Evolutionary conservation across 2,888 invertebrate genomes (phyloP).

Genomic region (Microplitis deprimator): DNA sequence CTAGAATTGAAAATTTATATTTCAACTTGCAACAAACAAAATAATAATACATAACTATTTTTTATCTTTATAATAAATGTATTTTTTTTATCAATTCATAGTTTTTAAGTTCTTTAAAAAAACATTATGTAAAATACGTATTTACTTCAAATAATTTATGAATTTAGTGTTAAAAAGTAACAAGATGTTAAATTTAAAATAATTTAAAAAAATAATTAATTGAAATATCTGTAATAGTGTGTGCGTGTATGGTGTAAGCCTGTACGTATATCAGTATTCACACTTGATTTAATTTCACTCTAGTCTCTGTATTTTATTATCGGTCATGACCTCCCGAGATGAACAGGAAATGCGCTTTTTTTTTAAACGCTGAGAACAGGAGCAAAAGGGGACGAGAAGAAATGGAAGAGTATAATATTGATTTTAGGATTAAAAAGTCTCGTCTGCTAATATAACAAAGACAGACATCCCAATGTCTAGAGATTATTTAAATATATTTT

Average conservation of each 20-base stretch:
- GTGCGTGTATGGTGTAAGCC: background rate
- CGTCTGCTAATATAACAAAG: background rate
- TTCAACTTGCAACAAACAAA: background rate
- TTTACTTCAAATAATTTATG: background rate
- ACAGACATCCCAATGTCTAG: conserved; percentile 7
- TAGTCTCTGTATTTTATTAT: conserved; percentile 40
- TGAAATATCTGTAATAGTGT: background rate
- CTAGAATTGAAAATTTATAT: background rate
- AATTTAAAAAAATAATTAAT: background rate
- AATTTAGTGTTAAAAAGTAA: no score
- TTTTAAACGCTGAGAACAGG: background rate
- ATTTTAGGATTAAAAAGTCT: conserved; percentile 24
- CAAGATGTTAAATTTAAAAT: no score
- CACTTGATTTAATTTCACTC: conserved; percentile 15
- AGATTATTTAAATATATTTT: conserved; percentile 10
- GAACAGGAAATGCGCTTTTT: conserved; percentile 23
- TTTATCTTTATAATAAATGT: background rate
- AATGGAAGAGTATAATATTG: conserved; percentile 7
- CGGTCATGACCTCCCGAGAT: conserved; percentile 42
- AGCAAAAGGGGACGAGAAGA: background rate
- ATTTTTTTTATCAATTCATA: no score
- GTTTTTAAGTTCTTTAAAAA: background rate
- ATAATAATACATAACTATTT: no score
- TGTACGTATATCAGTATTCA: background rate
- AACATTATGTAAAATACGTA: no score